Base-by-base conservation (phyloP, 2,113 vertebrate genomes). In the Silurus asotus region DNA sequence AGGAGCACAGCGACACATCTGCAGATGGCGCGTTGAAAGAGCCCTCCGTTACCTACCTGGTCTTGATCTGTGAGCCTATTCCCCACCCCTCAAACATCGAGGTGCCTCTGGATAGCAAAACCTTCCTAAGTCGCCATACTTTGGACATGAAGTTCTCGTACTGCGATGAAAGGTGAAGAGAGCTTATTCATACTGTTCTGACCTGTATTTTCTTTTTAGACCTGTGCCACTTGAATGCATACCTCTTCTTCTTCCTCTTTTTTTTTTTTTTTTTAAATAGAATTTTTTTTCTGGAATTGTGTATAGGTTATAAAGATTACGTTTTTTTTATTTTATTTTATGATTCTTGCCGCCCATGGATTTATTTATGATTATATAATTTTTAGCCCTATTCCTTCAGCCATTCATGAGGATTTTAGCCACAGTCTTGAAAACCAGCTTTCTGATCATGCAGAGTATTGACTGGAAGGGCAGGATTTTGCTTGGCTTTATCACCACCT, bases 141-240 rank as follows among this genome's bases (percentile, higher is more conserved):
- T 96, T 99, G 87, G 98, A 99, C 93, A 99, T 99, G 98, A 99
- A 99, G 89, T 99, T 99, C 93, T 99, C 98, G 7, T 99, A 99
- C 37, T 99, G 98, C 89, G 98, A 99, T 87, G 98, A 99, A 94
- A 97, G 98, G 98, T 98, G 90, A 93, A 83, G 5, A 25, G 13
- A 51, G n/a, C 37, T 81, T 85, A 25, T 58, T 77, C 0, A 49
- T 79, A 8, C 45, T 56, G 0, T 79, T 19, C 37, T 84, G 25
- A 77, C 14, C 28, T 17, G 3, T 14, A 70, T 19, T 65, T 61
- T 86, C 17, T 81, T 67, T 8, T 7, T 49, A 62, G 11, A 75
- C 4, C 8, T 20, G 48, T 75, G 70, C 1, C 20, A 23, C 4
- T 11, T 53, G 8, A 75, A 76, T 55, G 55, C 49, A 49, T 74